phyloP scores from a whole-genome alignment of 1,140 invertebrate genomes.

The Sipha flava region DNA sequence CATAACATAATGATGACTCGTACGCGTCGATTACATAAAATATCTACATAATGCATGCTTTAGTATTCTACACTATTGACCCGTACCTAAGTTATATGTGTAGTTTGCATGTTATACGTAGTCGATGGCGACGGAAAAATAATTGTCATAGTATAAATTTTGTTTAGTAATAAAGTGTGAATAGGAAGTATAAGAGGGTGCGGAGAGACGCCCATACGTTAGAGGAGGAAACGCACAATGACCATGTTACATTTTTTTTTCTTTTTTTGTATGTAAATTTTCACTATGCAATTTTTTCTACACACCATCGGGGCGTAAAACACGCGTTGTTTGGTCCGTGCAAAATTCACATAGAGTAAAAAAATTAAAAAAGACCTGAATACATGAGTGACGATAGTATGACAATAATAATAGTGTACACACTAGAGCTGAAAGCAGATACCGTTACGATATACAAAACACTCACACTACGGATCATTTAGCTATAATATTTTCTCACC shows the following conservation, averaged over 20 bases:
- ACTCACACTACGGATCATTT: too few relatives aligned
- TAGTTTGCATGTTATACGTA: too few relatives aligned
- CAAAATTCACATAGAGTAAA: neutral
- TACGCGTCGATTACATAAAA: too few relatives aligned
- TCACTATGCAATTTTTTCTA: neutral
- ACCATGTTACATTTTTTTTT: too few relatives aligned
- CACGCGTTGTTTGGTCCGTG: neutral
- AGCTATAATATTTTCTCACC: too few relatives aligned
- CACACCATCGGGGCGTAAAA: neutral
- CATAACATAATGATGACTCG: too few relatives aligned
- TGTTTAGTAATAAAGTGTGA: neutral
- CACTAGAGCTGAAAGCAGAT: too few relatives aligned
- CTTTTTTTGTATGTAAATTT: neutral
- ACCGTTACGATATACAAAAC: too few relatives aligned
- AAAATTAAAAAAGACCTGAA: neutral
- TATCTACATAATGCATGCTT: too few relatives aligned
- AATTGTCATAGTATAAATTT: neutral
- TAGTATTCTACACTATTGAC: too few relatives aligned
- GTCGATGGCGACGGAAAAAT: too few relatives aligned
- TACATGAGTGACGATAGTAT: neutral
- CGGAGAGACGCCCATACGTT: neutral
- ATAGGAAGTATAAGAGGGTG: neutral
- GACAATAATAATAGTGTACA: neutral
- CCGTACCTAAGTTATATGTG: too few relatives aligned
- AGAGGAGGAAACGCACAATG: neutral